Conservation (phyloP, 2,113 vertebrate species). For the Meles meles region DNA sequence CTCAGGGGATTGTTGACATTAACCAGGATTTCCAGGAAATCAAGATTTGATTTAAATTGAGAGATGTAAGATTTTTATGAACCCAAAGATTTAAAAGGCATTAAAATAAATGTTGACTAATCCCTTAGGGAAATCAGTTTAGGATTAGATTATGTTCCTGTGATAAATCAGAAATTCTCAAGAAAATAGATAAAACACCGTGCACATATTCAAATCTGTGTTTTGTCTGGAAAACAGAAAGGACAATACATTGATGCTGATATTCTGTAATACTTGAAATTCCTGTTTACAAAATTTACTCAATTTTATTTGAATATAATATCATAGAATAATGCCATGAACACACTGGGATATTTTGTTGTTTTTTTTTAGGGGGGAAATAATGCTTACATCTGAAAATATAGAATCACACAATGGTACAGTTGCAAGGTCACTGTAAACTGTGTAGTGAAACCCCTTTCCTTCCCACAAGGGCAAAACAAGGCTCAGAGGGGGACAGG, state of each 20-base stretch:
- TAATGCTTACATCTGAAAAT: not conserved
- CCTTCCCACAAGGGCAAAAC: not conserved
- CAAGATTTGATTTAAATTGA: conserved; percentile 70
- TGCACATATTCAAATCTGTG: not conserved
- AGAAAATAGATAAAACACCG: conserved; percentile 42
- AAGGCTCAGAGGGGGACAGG: not conserved
- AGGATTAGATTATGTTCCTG: conserved; percentile 57
- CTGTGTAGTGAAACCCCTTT: not conserved
- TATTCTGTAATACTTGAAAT: not conserved
- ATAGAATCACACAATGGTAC: not conserved
- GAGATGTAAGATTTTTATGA: conserved; percentile 63
- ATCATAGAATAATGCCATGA: not conserved
- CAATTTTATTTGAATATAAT: not conserved
- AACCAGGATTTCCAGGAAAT: conserved; percentile 63
- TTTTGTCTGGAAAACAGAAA: conserved; percentile 13
- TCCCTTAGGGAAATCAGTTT: conserved; percentile 53
- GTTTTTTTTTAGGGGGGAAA: not conserved
- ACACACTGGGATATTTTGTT: not conserved
- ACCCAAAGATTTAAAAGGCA: conserved; percentile 65
- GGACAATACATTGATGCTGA: not conserved
- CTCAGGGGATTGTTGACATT: conserved; percentile 39
- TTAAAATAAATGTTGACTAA: conserved; percentile 71
- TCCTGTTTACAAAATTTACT: not conserved
- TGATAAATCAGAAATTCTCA: conserved; percentile 55
- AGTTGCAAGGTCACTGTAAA: not conserved